Evolutionary conservation across 2,113 vertebrate species (phyloP).

Genomic region (Perccottus glenii): DNA sequence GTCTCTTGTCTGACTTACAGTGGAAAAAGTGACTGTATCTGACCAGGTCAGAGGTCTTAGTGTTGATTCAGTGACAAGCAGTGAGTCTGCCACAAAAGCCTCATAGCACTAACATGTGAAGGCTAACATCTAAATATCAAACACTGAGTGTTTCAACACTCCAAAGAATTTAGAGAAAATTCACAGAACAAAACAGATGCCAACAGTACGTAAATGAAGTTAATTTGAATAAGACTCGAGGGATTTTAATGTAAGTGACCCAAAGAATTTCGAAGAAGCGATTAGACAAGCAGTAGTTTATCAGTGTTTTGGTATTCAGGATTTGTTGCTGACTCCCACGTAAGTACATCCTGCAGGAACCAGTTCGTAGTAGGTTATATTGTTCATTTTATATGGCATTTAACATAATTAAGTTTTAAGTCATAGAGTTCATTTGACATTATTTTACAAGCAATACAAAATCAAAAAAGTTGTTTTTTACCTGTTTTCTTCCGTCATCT

Average conservation of each 20-base stretch:
- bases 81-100: constrained; percentile 1
- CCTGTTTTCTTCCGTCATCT: constrained; percentile 87
- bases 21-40: constrained; percentile 43
- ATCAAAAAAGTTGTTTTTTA: constrained; percentile 65
- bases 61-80: constrained; percentile 48
- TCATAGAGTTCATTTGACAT: neutral
- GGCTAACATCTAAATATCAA: constrained; percentile 34
- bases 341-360: constrained; percentile 26
- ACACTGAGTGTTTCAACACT: constrained; percentile 27
- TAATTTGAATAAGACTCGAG: neutral
- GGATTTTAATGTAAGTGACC: neutral
- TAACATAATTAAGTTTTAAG: neutral
- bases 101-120: constrained; percentile 40
- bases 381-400: neutral
- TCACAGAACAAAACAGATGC: neutral
- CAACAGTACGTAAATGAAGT: neutral
- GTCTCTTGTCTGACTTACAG: constrained; percentile 7
- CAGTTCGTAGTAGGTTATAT: neutral
- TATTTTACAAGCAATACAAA: neutral
- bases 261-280: constrained; percentile 6
- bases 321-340: constrained; percentile 18
- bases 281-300: constrained; percentile 32
- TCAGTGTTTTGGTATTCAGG: constrained; percentile 46
- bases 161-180: neutral
- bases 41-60: constrained; percentile 11